These are phyloP conservation scores for Dysmachus trigonus DNA, from an alignment of 2,888 invertebrate genomes.

Conservation along the genomic window DNA sequence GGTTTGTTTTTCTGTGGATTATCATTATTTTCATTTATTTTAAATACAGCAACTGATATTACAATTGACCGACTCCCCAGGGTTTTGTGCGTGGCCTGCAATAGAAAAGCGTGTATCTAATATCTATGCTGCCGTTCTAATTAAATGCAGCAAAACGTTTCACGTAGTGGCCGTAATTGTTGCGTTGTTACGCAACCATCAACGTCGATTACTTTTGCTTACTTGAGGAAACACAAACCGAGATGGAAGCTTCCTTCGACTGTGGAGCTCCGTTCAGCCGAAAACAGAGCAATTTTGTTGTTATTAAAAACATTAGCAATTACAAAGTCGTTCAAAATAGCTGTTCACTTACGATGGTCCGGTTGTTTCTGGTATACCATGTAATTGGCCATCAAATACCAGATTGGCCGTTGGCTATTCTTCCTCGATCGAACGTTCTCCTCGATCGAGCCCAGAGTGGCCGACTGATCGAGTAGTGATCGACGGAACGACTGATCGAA, in stretches of 20 bases:
- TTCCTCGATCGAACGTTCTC: conserved; percentile 12
- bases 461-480: background rate
- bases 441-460: background rate
- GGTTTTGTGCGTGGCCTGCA: conserved; percentile 3
- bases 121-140: background rate
- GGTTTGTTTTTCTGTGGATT: too few relatives aligned
- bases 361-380: background rate
- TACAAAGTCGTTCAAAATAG: background rate
- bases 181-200: background rate
- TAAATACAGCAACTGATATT: background rate
- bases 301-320: conserved; percentile 11
- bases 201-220: background rate
- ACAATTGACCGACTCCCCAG: background rate
- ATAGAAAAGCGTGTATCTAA: background rate
- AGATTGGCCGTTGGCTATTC: background rate
- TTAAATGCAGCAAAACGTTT: conserved; percentile 22
- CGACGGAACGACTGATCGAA: background rate
- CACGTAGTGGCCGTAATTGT: background rate
- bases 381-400: background rate
- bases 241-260: conserved; percentile 3
- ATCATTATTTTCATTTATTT: too few relatives aligned
- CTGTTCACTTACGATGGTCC: background rate
- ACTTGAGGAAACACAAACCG: background rate
- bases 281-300: conserved; percentile 33
- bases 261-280: background rate